phyloP scores from a whole-genome alignment of 2,113 vertebrate species.

The Brachirus orientalis region DNA sequence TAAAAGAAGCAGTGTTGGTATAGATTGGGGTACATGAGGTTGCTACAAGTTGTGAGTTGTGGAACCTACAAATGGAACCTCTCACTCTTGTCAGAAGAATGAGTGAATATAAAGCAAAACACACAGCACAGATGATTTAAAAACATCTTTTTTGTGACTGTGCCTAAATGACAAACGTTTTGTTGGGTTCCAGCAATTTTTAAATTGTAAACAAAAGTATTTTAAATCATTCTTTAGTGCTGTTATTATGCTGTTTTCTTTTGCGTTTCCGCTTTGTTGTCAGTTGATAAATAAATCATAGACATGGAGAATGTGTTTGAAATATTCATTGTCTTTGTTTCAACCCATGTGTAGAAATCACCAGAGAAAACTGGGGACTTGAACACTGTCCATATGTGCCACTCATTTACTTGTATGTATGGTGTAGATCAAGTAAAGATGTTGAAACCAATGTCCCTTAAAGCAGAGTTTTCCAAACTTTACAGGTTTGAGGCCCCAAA shows the following conservation, averaged over 20 bases:
- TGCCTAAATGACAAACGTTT: too few relatives aligned
- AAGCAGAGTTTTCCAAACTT: too few relatives aligned
- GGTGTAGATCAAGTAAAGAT: background rate
- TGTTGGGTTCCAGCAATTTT: background rate
- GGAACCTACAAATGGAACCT: too few relatives aligned
- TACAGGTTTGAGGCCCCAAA: too few relatives aligned
- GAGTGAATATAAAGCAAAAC: too few relatives aligned
- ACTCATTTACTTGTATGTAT: background rate
- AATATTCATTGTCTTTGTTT: conserved; percentile 81
- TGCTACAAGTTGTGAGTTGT: too few relatives aligned
- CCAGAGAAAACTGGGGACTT: conserved; percentile 17
- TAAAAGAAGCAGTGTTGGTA: too few relatives aligned
- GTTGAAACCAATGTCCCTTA: background rate
- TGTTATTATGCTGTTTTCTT: conserved; percentile 33
- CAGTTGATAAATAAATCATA: conserved; percentile 81
- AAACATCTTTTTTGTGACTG: too few relatives aligned
- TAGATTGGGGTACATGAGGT: too few relatives aligned
- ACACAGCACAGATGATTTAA: too few relatives aligned
- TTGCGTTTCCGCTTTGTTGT: conserved; percentile 66
- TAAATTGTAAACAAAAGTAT: too few relatives aligned
- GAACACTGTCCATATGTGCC: background rate
- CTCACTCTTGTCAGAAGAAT: background rate
- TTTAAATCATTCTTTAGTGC: background rate
- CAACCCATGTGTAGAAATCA: conserved; percentile 49
- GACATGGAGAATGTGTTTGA: conserved; percentile 65